Evolutionary conservation across 2,113 vertebrate species (phyloP).

Genomic region (Petromus typicus): DNA sequence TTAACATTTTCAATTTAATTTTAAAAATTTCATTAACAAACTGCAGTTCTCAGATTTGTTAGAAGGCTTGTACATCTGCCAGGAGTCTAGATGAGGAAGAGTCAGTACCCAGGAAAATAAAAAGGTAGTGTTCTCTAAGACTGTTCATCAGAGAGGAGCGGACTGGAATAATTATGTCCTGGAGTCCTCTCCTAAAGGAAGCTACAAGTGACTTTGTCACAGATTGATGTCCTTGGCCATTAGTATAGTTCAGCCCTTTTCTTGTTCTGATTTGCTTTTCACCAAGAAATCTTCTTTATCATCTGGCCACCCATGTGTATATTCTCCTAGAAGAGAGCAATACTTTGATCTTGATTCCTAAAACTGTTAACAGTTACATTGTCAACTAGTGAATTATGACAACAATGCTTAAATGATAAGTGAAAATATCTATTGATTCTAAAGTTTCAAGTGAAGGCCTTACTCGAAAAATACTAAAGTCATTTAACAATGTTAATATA

Average conservation of each 20-base stretch:
- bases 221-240: background rate
- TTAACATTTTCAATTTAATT: conserved; percentile 13
- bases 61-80: background rate
- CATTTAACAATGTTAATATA: background rate
- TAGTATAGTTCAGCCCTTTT: background rate
- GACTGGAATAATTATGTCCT: background rate
- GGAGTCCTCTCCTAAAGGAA: background rate
- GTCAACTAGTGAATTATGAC: conserved; percentile 15
- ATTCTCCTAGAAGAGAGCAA: background rate
- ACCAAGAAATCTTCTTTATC: background rate
- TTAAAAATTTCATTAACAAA: background rate
- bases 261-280: conserved; percentile 24
- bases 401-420: background rate
- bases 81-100: background rate
- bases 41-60: background rate
- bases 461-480: background rate
- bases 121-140: background rate
- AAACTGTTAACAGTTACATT: background rate
- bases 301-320: background rate
- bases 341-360: background rate
- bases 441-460: background rate
- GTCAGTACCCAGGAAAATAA: background rate
- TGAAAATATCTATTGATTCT: conserved; percentile 4
- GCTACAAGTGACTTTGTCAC: background rate
- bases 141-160: background rate